Evolutionary conservation across 2,113 vertebrate species (phyloP).

Genomic region (Phalacrocorax pelagicus): DNA sequence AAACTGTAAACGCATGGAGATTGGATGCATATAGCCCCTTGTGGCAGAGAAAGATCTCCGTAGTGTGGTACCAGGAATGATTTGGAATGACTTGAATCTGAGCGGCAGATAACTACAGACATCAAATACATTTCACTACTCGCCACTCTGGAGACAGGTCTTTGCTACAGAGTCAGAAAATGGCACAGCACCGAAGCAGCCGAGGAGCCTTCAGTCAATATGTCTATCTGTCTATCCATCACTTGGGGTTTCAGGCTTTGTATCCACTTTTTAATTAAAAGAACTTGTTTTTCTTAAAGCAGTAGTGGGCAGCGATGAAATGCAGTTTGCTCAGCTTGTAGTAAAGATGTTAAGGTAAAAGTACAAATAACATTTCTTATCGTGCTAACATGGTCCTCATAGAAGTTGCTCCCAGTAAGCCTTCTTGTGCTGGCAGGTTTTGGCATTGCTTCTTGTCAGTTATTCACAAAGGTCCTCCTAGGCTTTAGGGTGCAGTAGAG

Average conservation of each 20-base stretch:
- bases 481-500: neutral
- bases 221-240: neutral
- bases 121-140: neutral
- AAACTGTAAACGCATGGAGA: neutral
- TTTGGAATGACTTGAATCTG: neutral
- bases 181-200: neutral
- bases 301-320: neutral
- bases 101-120: neutral
- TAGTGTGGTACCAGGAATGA: neutral
- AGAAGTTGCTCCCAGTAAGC: neutral
- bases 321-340: neutral
- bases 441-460: neutral
- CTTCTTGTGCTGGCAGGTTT: neutral
- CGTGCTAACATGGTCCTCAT: accelerated
- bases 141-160: constrained; percentile 1
- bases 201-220: neutral
- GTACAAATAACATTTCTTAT: neutral
- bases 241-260: neutral
- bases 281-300: neutral
- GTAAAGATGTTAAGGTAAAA: neutral
- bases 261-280: neutral
- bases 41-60: neutral
- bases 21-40: neutral
- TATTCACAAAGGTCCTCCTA: neutral
- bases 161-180: neutral